Percentiles rank a stretch among this genome's conserved stretches.
Evolutionary conservation across 2,888 invertebrate genomes (phyloP).

Genomic region (Geotrupes spiniger): DNA sequence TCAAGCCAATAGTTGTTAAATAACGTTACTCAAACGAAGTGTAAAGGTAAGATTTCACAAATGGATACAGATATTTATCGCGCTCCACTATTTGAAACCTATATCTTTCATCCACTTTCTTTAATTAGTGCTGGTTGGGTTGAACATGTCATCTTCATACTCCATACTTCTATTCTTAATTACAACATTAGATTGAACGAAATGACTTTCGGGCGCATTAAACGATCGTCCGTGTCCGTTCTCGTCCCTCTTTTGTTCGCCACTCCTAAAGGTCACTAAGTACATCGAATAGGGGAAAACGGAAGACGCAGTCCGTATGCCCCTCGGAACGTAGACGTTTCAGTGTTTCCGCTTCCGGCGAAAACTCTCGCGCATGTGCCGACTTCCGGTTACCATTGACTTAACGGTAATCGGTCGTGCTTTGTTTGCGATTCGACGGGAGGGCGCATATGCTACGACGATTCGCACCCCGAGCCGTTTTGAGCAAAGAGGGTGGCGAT

Average conservation of each 20-base stretch:
- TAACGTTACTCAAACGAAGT: no score
- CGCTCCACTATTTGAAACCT: no score
- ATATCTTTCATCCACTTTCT: no score
- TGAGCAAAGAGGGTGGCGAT: conserved; percentile 5
- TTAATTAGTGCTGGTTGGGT: no score
- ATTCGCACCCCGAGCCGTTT: conserved; percentile 1
- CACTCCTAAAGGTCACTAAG: conserved; percentile 13
- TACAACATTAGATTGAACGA: background rate
- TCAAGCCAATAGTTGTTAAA: no score
- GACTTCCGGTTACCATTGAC: conserved; percentile 44
- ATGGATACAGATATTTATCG: no score
- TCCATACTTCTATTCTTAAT: no score
- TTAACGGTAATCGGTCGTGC: conserved; percentile 40
- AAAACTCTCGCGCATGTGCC: conserved; percentile 34
- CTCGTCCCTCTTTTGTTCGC: conserved; percentile 6
- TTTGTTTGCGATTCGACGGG: conserved; percentile 31
- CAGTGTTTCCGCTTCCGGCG: conserved; percentile 28
- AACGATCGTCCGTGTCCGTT: conserved; percentile 14
- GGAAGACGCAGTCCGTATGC: conserved; percentile 22
- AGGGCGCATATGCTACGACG: conserved; percentile 11
- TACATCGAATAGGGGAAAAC: conserved; percentile 2
- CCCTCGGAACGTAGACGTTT: conserved; percentile 6
- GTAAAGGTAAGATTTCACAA: no score
- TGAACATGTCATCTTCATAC: no score
- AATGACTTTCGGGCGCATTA: conserved; percentile 21